Base-by-base conservation (phyloP, 2,797 vertebrate species). In the Notolepis coatsorum region DNA sequence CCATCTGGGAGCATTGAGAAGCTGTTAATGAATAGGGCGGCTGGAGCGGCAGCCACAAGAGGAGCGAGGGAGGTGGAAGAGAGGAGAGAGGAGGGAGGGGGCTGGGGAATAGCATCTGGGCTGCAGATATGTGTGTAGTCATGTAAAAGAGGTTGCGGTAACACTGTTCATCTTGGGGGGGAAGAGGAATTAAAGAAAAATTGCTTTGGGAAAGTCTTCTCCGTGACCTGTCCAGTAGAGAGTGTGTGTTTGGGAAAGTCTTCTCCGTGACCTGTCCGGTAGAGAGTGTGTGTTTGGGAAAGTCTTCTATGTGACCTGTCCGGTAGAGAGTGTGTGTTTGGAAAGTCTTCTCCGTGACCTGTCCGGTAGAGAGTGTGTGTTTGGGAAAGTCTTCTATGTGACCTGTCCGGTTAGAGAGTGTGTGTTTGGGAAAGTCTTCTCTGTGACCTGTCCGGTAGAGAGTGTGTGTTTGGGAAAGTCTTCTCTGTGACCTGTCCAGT, bases 1-100 rank as follows among this genome's bases (percentile, higher is more conserved):
- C 90, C 91, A 92, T 91, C 89, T 91, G 90, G 90, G 86, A 89
- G 73, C 87, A 89, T 88, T 91, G 88, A 88, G 84, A 89, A 84
- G 87, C 84, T 89, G 87, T 90, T 91, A 91, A 91, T 92, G 91
- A 91, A 91, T 90, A 85, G 87, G 82, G 81, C 77, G n/a, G 77
- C 76, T 68, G 80, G 75, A 82, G 73, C 76, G 50, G 81, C 71
- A 71, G 80, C 84, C 88, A 87, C 86, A 90, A 89, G 86, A 86
- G 82, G 82, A 84, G 77, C 38, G 17, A 65, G 63, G 78, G 80
- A 85, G 82, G 78, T 80, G 80, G 78, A 78, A 62, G 73, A 67
- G 63, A 79, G 68, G 12, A 23, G 3, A 4, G 24, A 15, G 37
- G 13, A 35, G 53, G 37, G 35, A 33, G n/a, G n/a, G 37, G 49